Conservation (phyloP, 2,888 invertebrate genomes). For the Entomobrya proxima region DNA sequence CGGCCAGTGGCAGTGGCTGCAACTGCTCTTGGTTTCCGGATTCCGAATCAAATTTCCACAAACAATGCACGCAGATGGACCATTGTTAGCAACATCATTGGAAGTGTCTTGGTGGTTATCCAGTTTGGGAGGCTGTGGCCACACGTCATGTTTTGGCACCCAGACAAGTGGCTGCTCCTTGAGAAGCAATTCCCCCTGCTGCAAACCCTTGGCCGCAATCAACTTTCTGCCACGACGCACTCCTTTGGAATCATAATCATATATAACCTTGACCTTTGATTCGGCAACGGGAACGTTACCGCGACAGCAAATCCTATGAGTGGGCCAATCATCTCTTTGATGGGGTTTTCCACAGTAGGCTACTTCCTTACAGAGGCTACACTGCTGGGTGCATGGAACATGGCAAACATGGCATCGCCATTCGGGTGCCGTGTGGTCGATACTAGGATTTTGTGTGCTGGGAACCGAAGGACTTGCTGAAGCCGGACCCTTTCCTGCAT, state of each 20-base stretch:
- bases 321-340: constrained; percentile 87
- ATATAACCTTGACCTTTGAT: constrained; percentile 40
- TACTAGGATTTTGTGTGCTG: not conserved
- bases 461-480: not conserved
- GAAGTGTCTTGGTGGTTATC: not conserved
- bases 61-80: constrained; percentile 42
- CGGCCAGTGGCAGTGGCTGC: constrained; percentile 33
- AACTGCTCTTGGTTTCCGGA: not conserved
- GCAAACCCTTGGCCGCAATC: constrained; percentile 67
- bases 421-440: constrained; percentile 31
- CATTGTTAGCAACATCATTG: not conserved
- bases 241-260: constrained; percentile 50
- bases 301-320: constrained; percentile 83
- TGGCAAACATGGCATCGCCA: constrained; percentile 42
- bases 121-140: constrained; percentile 2
- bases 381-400: constrained; percentile 38
- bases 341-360: constrained; percentile 87
- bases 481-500: no score
- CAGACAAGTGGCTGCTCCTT: constrained; percentile 69
- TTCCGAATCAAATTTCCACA: constrained; percentile 8
- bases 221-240: constrained; percentile 65
- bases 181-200: constrained; percentile 70
- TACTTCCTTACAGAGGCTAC: constrained; percentile 81
- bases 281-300: constrained; percentile 78
- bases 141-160: constrained; percentile 71